phyloP scores from a whole-genome alignment of 2,797 vertebrate species.

The Scolopax rusticola region DNA sequence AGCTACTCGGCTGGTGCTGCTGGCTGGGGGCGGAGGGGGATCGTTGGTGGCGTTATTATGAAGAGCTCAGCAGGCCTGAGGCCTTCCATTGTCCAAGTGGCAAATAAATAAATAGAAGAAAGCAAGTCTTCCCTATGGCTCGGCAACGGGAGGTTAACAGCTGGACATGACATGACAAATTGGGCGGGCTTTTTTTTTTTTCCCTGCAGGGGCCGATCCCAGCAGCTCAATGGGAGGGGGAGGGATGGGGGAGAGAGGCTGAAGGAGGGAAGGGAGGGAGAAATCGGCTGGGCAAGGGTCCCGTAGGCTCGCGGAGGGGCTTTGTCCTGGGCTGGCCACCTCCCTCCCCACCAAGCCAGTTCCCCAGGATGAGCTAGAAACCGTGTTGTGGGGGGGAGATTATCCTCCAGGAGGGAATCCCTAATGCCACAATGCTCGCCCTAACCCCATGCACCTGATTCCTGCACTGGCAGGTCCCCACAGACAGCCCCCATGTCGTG shows the following conservation, averaged over 20 bases:
- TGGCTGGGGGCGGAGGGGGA: conserved; percentile 63
- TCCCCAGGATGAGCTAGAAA: neutral
- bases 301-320: neutral
- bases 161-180: conserved; percentile 90
- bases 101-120: conserved; percentile 90
- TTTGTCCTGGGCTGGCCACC: neutral
- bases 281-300: neutral
- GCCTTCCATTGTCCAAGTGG: conserved; percentile 83
- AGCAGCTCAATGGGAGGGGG: conserved; percentile 69
- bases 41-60: conserved; percentile 86
- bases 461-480: neutral
- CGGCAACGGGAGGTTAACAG: conserved; percentile 85
- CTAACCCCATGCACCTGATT: conserved; percentile 7
- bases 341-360: neutral
- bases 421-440: accelerated
- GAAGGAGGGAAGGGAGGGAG: neutral
- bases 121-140: conserved; percentile 85
- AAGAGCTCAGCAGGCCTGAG: conserved; percentile 84
- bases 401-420: neutral
- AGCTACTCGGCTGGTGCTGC: conserved; percentile 78
- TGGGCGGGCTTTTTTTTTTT: conserved; percentile 74
- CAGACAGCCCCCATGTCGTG: neutral
- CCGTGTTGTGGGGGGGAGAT: accelerated
- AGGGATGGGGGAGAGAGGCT: neutral
- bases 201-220: conserved; percentile 79